These are phyloP conservation scores for Mythimna loreyi DNA, from an alignment of 2,888 invertebrate species.

Conservation along the genomic window DNA sequence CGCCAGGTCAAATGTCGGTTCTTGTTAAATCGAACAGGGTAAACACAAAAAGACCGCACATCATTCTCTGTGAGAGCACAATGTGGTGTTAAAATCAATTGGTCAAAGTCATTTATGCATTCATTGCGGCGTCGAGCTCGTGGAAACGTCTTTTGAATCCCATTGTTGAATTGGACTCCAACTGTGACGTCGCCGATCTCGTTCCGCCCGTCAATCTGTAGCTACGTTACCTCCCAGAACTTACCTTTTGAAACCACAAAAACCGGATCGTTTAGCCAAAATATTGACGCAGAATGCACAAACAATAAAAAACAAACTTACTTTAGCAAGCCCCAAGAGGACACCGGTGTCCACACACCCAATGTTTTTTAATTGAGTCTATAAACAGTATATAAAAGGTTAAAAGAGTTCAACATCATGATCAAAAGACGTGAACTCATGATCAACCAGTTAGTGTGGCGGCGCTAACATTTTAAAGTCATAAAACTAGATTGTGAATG, in stretches of 20 bases:
- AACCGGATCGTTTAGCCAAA: slow-evolving; percentile 54
- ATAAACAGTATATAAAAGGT: too few species aligned
- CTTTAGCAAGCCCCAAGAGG: too few species aligned
- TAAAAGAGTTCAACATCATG: slow-evolving; percentile 64
- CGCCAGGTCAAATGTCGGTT: slow-evolving; percentile 67
- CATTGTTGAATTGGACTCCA: slow-evolving; percentile 82
- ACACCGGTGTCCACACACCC: too few species aligned
- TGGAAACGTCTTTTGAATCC: slow-evolving; percentile 79
- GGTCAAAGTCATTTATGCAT: slow-evolving; percentile 86
- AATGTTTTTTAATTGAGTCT: too few species aligned
- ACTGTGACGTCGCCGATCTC: slow-evolving; percentile 81
- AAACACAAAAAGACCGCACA: slow-evolving; percentile 73
- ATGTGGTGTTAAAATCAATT: slow-evolving; percentile 87
- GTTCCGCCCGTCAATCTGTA: slow-evolving; percentile 74
- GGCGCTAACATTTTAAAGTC: slow-evolving; percentile 86
- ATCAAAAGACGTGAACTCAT: slow-evolving; percentile 71
- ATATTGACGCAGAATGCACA: slow-evolving; percentile 38
- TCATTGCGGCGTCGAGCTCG: slow-evolving; percentile 74
- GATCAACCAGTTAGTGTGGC: slow-evolving; percentile 77
- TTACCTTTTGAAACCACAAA: slow-evolving; percentile 44
- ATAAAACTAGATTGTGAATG: slow-evolving; percentile 89
- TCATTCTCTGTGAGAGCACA: slow-evolving; percentile 73
- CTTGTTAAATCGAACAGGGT: slow-evolving; percentile 66
- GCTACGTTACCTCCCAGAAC: slow-evolving; percentile 73
- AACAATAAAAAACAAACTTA: slow-evolving; percentile 46